Conservation (phyloP, 2,888 invertebrate genomes). For the Nowickia ferox region DNA sequence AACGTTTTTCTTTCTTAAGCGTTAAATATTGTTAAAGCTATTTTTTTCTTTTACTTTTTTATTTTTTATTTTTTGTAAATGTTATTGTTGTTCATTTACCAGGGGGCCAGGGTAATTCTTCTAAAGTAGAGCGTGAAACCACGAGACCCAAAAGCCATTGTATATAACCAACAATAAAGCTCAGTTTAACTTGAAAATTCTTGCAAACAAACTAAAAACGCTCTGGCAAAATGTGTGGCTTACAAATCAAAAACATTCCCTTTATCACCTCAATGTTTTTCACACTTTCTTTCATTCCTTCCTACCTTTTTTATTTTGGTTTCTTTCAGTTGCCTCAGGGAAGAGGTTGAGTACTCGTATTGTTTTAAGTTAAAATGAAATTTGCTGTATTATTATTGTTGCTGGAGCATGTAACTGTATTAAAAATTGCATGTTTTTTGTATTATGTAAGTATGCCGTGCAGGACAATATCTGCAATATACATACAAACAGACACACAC, state of each 20-base stretch:
- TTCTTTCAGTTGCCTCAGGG: constrained; percentile 49
- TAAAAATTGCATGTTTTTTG: constrained; percentile 65
- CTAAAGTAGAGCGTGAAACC: constrained; percentile 4
- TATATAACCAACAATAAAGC: constrained; percentile 46
- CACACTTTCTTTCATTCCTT: constrained; percentile 43
- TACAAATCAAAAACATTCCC: constrained; percentile 52
- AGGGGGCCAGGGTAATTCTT: constrained; percentile 41
- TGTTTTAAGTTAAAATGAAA: constrained; percentile 47
- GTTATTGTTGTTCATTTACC: constrained; percentile 56
- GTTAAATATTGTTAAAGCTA: constrained; percentile 55
- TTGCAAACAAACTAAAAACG: constrained; percentile 20
- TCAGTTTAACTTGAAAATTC: constrained; percentile 33
- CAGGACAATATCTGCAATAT: constrained; percentile 54
- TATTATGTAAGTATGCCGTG: constrained; percentile 43
- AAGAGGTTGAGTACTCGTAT: constrained; percentile 21
- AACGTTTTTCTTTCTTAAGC: constrained; percentile 63
- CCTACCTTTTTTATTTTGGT: constrained; percentile 18
- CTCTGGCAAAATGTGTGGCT: constrained; percentile 59
- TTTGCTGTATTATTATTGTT: constrained; percentile 44
- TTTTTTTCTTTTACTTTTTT: too few species aligned
- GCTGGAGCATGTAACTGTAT: constrained; percentile 69
- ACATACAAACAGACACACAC: constrained; percentile 25
- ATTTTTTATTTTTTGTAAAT: not conserved
- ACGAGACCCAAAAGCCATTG: constrained; percentile 41
- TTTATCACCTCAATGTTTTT: constrained; percentile 66